phyloP scores from a whole-genome alignment of 2,113 vertebrate genomes.

The Hassar affinis region DNA sequence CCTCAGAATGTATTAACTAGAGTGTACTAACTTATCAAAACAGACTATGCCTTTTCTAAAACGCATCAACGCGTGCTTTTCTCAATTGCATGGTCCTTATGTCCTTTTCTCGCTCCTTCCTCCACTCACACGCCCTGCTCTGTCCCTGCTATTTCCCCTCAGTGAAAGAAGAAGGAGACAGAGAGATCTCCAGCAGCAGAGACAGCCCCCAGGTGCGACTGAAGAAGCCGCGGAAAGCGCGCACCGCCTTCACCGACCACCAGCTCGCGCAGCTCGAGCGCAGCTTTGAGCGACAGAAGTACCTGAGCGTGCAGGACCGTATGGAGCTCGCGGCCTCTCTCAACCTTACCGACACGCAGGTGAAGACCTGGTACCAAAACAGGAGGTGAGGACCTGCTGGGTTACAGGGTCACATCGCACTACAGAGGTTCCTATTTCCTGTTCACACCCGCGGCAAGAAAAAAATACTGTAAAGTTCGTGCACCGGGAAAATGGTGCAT shows the following conservation, averaged over 20 bases:
- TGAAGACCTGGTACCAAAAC: conserved; percentile 99
- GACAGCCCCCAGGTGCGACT: conserved; percentile 93
- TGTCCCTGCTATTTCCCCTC: conserved; percentile 25
- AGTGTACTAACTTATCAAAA: too few species aligned
- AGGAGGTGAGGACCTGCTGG: conserved; percentile 79
- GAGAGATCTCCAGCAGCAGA: conserved; percentile 96
- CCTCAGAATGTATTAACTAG: not conserved
- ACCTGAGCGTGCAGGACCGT: conserved; percentile 96
- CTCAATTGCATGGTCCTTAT: not conserved
- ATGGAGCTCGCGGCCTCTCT: conserved; percentile 98
- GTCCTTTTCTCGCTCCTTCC: too few species aligned
- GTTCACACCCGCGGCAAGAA: not conserved
- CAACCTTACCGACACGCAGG: conserved; percentile 98
- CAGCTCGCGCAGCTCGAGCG: conserved; percentile 97
- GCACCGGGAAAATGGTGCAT: not conserved
- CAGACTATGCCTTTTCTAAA: not conserved
- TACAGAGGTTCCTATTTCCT: not conserved
- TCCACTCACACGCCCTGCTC: not conserved
- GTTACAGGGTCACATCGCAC: not conserved
- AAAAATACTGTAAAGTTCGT: not conserved
- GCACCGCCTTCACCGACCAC: conserved; percentile 97
- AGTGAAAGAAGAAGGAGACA: conserved; percentile 97
- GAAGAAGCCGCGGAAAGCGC: conserved; percentile 96
- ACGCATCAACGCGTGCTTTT: not conserved
- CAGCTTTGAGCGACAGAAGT: conserved; percentile 96